Evolutionary conservation across 2,797 vertebrate species (phyloP).

Genomic region (Muraenolepis orangiensis): DNA sequence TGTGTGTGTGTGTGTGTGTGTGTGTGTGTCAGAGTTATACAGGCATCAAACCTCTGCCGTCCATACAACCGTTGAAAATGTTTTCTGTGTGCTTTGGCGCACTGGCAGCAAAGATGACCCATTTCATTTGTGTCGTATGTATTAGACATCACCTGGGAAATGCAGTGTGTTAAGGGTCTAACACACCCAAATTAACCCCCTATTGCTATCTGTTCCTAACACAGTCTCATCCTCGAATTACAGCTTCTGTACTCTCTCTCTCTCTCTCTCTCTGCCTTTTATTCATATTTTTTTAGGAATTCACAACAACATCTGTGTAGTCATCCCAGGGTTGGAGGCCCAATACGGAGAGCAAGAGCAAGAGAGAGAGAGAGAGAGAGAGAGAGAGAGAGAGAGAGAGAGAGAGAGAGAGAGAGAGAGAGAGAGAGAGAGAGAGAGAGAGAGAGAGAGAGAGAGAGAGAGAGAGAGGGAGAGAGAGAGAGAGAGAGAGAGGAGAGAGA

Average conservation of each 20-base stretch:
- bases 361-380: neutral
- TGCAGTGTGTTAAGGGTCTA: conserved; percentile 20
- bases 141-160: conserved; percentile 17
- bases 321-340: conserved; percentile 76
- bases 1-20: too few species aligned
- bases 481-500: too few species aligned
- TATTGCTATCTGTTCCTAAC: conserved; percentile 9
- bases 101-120: neutral
- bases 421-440: neutral
- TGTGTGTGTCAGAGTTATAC: too few species aligned
- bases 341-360: conserved; percentile 47
- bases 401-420: neutral
- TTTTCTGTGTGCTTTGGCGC: too few species aligned
- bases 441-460: conserved; percentile 33
- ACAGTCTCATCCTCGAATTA: neutral
- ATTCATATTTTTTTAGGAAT: conserved; percentile 81
- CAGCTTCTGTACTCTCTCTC: conserved; percentile 5
- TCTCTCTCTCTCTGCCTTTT: conserved; percentile 32
- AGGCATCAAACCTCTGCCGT: too few species aligned
- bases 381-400: neutral
- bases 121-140: neutral
- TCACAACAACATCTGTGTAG: conserved; percentile 81
- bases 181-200: conserved; percentile 47
- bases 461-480: neutral
- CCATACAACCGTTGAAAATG: too few species aligned